Evolutionary conservation across 2,113 vertebrate genomes (phyloP).

Genomic region (Poecile atricapillus): DNA sequence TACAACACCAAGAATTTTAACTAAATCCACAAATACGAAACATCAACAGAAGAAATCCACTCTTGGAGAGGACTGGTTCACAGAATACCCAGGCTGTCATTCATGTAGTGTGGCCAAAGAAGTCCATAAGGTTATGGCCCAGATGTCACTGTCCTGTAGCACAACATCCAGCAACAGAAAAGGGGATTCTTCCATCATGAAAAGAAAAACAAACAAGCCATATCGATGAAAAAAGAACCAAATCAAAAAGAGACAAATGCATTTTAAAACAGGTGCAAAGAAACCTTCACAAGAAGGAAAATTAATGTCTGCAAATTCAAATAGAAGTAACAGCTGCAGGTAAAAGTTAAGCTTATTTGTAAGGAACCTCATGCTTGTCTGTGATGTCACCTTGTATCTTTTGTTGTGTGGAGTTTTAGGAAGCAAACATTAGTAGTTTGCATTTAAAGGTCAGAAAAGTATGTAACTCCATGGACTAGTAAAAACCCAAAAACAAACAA

Average conservation of each 20-base stretch:
- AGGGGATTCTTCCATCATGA: not conserved
- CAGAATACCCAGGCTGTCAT: not conserved
- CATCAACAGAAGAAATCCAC: not conserved
- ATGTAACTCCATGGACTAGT: not conserved
- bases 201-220: not conserved
- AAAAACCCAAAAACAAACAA: not conserved
- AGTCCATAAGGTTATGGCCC: not conserved
- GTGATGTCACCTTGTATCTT: not conserved
- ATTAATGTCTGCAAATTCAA: not conserved
- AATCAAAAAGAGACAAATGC: not conserved
- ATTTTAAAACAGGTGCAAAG: not conserved
- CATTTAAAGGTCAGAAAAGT: not conserved
- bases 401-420: not conserved
- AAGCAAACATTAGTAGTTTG: not conserved
- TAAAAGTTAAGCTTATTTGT: not conserved
- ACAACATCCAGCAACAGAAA: not conserved
- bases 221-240: not conserved
- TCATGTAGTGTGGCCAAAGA: fast-evolving
- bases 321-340: not conserved
- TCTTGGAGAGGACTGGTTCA: not conserved
- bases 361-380: not conserved
- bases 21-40: not conserved
- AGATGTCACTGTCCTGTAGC: not conserved
- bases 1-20: not conserved
- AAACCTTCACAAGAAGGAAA: not conserved